A percentile compares a stretch with the other conserved stretches of the same genome.
These are phyloP conservation scores for Notospermus geniculatus DNA, from an alignment of 1,140 invertebrate species.

Conservation along the genomic window DNA sequence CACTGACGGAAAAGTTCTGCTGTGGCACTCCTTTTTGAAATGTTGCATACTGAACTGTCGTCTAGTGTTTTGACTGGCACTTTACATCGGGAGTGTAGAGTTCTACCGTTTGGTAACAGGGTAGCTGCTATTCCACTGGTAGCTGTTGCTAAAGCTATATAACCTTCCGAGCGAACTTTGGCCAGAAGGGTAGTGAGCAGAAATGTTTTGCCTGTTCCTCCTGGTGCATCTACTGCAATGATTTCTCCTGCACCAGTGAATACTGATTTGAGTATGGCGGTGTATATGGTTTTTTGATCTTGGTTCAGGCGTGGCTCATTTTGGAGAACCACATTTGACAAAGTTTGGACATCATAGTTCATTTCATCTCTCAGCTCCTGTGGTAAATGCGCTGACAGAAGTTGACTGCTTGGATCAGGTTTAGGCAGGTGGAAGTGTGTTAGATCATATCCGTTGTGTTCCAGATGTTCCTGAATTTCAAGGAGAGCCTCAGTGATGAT, in stretches of 20 bases:
- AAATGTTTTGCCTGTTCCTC: slow-evolving; percentile 6
- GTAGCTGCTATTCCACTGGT: slow-evolving; percentile 31
- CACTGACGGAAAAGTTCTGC: background rate
- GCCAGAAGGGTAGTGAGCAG: slow-evolving; percentile 23
- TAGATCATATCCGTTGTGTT: background rate
- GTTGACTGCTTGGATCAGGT: background rate
- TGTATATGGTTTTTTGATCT: background rate
- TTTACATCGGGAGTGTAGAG: slow-evolving; percentile 28
- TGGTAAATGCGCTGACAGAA: background rate
- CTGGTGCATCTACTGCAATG: slow-evolving; percentile 47
- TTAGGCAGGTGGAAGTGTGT: background rate
- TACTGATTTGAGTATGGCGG: background rate
- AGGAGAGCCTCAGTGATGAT: background rate
- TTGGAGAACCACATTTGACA: background rate
- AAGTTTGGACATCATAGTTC: background rate
- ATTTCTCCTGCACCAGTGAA: background rate
- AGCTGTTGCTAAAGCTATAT: slow-evolving; percentile 27
- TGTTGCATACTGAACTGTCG: slow-evolving; percentile 36
- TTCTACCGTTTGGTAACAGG: slow-evolving; percentile 20
- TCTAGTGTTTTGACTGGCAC: slow-evolving; percentile 41
- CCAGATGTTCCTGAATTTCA: background rate
- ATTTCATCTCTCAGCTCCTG: background rate
- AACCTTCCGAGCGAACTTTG: slow-evolving; percentile 22
- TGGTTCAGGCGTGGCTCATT: background rate
- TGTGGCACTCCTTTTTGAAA: background rate